Evolutionary conservation across 1,140 invertebrate genomes (phyloP), one percentile per base, ranked within the genome.

Genomic region (Apis laboriosa): DNA sequence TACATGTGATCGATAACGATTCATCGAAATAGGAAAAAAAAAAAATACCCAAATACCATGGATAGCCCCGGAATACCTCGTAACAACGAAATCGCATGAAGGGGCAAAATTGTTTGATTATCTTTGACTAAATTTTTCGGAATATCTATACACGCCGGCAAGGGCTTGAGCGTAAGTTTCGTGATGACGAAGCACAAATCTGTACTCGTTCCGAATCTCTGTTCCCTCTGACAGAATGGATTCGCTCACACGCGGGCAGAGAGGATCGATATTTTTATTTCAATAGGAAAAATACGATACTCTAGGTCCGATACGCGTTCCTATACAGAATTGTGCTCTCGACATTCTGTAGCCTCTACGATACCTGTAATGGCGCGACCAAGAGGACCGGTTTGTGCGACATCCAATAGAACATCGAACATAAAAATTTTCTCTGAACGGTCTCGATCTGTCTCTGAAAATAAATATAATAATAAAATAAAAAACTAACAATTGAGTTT

Each of bases 111-210:
- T 49, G 75, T 88, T 88, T 88, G 86, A 88, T 88, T 88, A 85
- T 88, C 84, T 85, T 88, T 88, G 87, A 88, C 87, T 88, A 88
- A 88, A 88, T 85, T 73, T 64, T 83, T 63, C 74, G 55, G 73
- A 64, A 56, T 63, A 83, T 78, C 78, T 82, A 75, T 79, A 60
- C 77, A 71, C 66, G 83, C 82, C 78, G 68, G 61, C 43, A 19
- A 81, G 49, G 83, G 83, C 79, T 84, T 86, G 86, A 87, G 86
- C 87, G 74, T 84, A 76, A 82, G 78, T 79, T 82, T 87, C 61
- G 28, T 82, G 66, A 83, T 77, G 72, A 87, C 84, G 78, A 86
- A 88, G 73, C 87, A 88, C 80, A 76, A 77, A 64, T 88, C 83
- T 64, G 73, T 84, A 77, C 61, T 66, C 17, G 34, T 12, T 53